Percentiles rank a stretch among this genome's conserved stretches.
These are phyloP conservation scores for Anseranas semipalmata DNA, from an alignment of 2,113 vertebrate genomes.

Conservation along the genomic window DNA sequence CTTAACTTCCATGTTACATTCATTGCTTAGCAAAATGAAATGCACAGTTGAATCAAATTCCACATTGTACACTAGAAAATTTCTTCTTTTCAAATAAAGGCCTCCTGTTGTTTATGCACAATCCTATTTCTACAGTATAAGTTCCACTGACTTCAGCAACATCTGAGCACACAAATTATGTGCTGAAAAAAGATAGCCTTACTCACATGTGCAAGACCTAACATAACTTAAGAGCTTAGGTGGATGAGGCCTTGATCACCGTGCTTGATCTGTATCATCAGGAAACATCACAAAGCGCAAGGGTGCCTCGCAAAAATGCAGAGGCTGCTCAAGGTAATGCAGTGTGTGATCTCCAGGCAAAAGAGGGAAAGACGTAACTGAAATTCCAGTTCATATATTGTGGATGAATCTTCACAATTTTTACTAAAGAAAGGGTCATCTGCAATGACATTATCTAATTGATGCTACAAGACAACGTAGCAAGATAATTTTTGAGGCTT, in stretches of 20 bases:
- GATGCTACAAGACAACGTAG: neutral
- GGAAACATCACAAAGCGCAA: neutral
- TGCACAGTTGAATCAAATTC: neutral
- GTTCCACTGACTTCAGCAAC: neutral
- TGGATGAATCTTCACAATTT: neutral
- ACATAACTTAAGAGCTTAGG: neutral
- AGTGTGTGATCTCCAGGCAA: rapidly evolving
- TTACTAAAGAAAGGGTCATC: neutral
- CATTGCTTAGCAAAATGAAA: neutral
- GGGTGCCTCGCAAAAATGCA: neutral
- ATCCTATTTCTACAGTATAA: neutral
- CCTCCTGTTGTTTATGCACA: neutral
- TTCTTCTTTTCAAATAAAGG: neutral
- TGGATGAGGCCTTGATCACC: neutral
- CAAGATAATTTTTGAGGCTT: neutral
- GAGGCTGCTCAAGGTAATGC: neutral
- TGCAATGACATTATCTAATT: neutral
- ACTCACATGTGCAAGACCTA: neutral
- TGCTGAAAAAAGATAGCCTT: neutral
- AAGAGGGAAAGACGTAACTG: neutral
- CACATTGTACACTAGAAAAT: neutral
- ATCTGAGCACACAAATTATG: neutral
- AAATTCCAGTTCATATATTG: neutral
- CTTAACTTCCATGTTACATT: neutral
- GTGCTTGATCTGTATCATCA: neutral